Conservation (phyloP, 1,140 invertebrate genomes). For the Drosophila arawakana region DNA sequence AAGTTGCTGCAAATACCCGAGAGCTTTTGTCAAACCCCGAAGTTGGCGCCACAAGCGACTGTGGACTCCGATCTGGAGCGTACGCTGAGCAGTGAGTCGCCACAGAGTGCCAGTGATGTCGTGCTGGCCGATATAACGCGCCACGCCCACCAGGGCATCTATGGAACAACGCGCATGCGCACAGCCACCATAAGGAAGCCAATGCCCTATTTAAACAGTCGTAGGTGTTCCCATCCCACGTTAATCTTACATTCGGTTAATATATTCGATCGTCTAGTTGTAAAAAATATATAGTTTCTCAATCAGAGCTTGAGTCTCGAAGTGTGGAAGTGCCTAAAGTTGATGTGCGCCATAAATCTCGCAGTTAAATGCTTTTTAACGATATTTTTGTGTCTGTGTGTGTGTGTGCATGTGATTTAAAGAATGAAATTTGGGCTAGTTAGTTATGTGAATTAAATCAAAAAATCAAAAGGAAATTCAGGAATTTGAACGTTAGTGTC, state of each 20-base stretch:
- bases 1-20: constrained; percentile 80
- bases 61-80: constrained; percentile 62
- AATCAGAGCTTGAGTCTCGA: neutral
- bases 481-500: no score
- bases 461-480: neutral
- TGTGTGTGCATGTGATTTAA: constrained; percentile 28
- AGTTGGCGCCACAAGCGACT: constrained; percentile 44
- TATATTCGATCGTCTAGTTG: neutral
- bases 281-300: neutral
- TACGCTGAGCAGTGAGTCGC: constrained; percentile 24
- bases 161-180: constrained; percentile 78
- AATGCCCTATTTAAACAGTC: constrained; percentile 80
- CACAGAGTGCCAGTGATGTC: constrained; percentile 11
- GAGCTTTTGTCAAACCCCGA: constrained; percentile 35
- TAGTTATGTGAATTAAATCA: constrained; percentile 19
- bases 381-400: constrained; percentile 20
- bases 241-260: neutral
- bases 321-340: constrained; percentile 2
- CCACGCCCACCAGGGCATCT: constrained; percentile 67
- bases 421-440: constrained; percentile 36
- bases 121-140: constrained; percentile 61
- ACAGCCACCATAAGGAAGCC: constrained; percentile 79
- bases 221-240: constrained; percentile 61
- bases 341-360: constrained; percentile 4
- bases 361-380: neutral